Conservation (phyloP, 2,888 invertebrate genomes). For the Acanthopleura granulata region DNA sequence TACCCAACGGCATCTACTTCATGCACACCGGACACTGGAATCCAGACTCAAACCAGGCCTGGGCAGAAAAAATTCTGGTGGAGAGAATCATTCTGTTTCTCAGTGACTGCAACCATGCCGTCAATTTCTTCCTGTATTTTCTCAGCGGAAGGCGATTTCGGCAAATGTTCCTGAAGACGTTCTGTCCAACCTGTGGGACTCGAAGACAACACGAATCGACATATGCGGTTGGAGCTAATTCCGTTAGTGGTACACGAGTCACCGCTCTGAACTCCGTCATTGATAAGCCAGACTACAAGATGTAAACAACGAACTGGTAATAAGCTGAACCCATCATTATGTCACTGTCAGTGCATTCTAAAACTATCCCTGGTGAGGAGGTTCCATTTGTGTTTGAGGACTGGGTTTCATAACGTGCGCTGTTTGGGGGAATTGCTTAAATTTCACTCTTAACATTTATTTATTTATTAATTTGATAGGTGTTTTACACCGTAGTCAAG, state of each 20-base stretch:
- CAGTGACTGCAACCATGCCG: slow-evolving; percentile 22
- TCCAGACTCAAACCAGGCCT: slow-evolving; percentile 29
- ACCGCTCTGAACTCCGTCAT: neutral
- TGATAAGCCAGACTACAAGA: neutral
- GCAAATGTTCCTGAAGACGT: slow-evolving; percentile 16
- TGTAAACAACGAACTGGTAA: too few relatives aligned
- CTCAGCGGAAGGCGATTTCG: slow-evolving; percentile 21
- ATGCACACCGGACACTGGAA: slow-evolving; percentile 47
- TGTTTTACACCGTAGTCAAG: too few relatives aligned
- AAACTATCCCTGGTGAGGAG: too few relatives aligned
- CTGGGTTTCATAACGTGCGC: too few relatives aligned
- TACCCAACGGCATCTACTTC: slow-evolving; percentile 50
- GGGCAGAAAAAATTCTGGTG: slow-evolving; percentile 40
- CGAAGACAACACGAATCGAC: neutral
- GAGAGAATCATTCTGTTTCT: slow-evolving; percentile 28
- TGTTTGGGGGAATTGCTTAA: too few relatives aligned
- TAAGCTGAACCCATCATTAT: too few relatives aligned
- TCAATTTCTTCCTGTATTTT: slow-evolving; percentile 23
- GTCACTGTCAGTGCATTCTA: too few relatives aligned
- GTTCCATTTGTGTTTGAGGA: too few relatives aligned
- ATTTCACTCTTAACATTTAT: too few relatives aligned
- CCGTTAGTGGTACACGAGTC: neutral
- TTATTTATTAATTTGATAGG: too few relatives aligned
- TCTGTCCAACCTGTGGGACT: neutral
- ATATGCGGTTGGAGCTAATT: neutral